These are phyloP conservation scores for Callospermophilus lateralis DNA, from an alignment of 2,113 vertebrate species.

Conservation along the genomic window DNA sequence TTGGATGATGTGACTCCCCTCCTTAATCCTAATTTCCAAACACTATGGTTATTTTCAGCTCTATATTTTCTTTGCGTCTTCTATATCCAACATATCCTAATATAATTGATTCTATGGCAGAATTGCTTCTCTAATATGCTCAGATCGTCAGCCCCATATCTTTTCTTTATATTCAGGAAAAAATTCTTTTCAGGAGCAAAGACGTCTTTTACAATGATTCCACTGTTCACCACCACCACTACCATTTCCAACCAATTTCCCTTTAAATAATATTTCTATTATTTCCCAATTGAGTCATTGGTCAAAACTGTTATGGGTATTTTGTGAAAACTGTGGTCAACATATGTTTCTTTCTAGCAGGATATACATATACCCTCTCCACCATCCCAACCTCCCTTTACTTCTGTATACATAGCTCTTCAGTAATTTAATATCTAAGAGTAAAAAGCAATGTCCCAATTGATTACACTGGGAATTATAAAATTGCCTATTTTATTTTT, in stretches of 20 bases:
- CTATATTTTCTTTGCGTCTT: not conserved
- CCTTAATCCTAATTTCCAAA: not conserved
- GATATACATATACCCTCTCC: not conserved
- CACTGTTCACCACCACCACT: not conserved
- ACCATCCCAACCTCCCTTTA: rapidly evolving
- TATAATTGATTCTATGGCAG: not conserved
- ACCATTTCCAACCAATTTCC: not conserved
- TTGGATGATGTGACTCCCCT: not conserved
- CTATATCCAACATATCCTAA: not conserved
- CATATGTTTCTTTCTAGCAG: not conserved
- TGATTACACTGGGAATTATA: not conserved
- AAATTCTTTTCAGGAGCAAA: not conserved
- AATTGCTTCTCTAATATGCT: not conserved
- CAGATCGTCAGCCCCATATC: not conserved
- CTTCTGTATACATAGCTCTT: not conserved
- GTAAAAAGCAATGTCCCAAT: not conserved
- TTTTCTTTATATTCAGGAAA: not conserved
- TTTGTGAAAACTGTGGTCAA: not conserved
- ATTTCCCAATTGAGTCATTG: not conserved
- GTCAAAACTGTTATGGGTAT: not conserved
- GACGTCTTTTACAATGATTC: not conserved
- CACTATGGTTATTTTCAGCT: not conserved
- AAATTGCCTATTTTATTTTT: not conserved
- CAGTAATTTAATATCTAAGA: not conserved
- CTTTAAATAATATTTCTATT: conserved; percentile 6